These are phyloP conservation scores for Linnaemya tessellans DNA, from an alignment of 2,888 invertebrate genomes.

Conservation along the genomic window DNA sequence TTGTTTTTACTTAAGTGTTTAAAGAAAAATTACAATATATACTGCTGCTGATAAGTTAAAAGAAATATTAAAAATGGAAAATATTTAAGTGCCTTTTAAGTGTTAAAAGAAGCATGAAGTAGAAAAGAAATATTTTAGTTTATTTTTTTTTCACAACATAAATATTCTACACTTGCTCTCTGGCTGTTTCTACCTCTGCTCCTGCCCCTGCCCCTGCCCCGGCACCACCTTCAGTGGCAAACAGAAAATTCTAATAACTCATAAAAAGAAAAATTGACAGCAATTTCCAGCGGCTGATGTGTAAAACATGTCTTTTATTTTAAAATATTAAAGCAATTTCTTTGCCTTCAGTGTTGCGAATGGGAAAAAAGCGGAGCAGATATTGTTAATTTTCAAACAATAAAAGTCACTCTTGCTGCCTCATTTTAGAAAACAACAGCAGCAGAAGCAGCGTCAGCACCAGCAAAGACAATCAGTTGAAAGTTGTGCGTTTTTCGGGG, in stretches of 20 bases:
- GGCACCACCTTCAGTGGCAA: neutral
- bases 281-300: constrained; percentile 1
- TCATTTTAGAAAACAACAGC: neutral
- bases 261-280: neutral
- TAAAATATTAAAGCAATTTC: constrained; percentile 9
- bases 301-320: constrained; percentile 15
- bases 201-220: neutral
- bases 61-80: constrained; percentile 57
- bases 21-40: constrained; percentile 62
- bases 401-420: constrained; percentile 21
- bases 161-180: constrained; percentile 4
- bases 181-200: too few species aligned
- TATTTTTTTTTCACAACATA: constrained; percentile 32
- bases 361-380: neutral
- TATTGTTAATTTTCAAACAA: constrained; percentile 24
- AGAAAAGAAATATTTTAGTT: constrained; percentile 35
- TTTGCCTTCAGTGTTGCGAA: neutral
- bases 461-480: neutral
- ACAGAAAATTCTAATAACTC: constrained; percentile 5
- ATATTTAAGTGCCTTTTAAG: constrained; percentile 63
- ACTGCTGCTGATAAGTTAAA: constrained; percentile 60
- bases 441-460: neutral
- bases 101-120: constrained; percentile 30
- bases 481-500: neutral
- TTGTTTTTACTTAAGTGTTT: constrained; percentile 37